A percentile compares a stretch with the other conserved stretches of the same genome.
Conservation (phyloP, 2,113 vertebrate genomes). For the Tyrannus savana region DNA sequence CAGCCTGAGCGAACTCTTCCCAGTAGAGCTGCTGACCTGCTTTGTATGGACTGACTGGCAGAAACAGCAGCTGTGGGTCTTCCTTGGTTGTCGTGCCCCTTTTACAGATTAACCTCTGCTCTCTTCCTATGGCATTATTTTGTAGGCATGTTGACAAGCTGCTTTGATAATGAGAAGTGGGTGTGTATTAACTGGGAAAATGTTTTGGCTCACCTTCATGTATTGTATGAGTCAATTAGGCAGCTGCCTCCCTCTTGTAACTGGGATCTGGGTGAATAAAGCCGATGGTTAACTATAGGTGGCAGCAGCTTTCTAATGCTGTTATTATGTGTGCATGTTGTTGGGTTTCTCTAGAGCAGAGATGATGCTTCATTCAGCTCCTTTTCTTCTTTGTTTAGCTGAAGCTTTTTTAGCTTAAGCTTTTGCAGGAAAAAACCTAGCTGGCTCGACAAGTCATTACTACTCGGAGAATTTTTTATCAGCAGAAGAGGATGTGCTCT, state of each 20-base stretch:
- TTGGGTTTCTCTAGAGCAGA: not conserved
- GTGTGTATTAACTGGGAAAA: not conserved
- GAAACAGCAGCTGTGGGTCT: not conserved
- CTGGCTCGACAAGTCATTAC: not conserved
- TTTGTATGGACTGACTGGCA: not conserved
- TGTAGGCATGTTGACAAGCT: not conserved
- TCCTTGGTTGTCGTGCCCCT: not conserved
- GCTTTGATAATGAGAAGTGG: not conserved
- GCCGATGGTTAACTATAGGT: not conserved
- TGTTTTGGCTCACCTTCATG: not conserved
- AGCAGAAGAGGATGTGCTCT: not conserved
- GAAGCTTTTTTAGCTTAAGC: not conserved
- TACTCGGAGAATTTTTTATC: not conserved
- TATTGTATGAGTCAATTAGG: not conserved
- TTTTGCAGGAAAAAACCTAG: not conserved
- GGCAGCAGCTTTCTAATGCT: slow-evolving; percentile 47
- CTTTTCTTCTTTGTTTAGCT: not conserved
- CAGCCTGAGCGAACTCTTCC: not conserved
- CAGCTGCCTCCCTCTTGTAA: not conserved
- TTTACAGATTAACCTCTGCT: not conserved
- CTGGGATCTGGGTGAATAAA: not conserved
- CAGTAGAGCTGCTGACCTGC: not conserved
- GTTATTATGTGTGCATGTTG: not conserved
- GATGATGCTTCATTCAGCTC: not conserved
- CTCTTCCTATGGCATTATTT: not conserved